Base-by-base conservation (phyloP, 2,888 invertebrate genomes). In the Amiota minor region DNA sequence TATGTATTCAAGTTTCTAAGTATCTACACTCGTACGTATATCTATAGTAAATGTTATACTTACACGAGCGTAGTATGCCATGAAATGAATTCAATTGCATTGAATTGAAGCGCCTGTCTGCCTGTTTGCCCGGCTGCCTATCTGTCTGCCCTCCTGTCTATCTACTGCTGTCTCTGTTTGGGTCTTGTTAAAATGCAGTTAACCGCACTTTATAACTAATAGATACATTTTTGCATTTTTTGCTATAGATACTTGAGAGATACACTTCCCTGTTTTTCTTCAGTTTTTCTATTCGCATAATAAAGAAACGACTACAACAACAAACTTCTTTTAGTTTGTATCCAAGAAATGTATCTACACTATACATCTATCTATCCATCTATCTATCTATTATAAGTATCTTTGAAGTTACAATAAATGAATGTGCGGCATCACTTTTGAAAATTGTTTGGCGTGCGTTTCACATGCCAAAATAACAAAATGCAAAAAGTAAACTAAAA, bases 161-260 rank as follows among this genome's bases (percentile, higher is more conserved):
- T 6, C 6, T 35, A 8, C 6, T 35, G 35, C 35, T 35, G 35
- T 8, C 35, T 35, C 35, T 35, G 6, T 35, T 35, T 35, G 6
- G 6, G 35, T 67, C 18, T 67, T 67, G 72, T 70, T 73, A 68
- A 78, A 79, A 76, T 79, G 83, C 80, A 81, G 78, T 83, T 84
- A 86, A 80, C 80, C 84, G 84, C 81, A 83, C 81, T 84, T 78
- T 77, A 75, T 77, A 76, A 75, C 77, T 78, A 77, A 80, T 78
- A 78, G 78, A 81, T 79, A 75, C 78, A 75, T 79, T 78, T 59
- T 76, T 69, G 75, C 78, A 68, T 70, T 23, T 70, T 23, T 71
- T 18, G 55, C 55, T 64, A 16, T 35, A 64, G 59, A 59, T 59
- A 59, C 59, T 18, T 20, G 59, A 18, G 59, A 18, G 16, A 56